Evolutionary conservation across 2,888 invertebrate genomes (phyloP).

Genomic region (Calliopum simillimum): DNA sequence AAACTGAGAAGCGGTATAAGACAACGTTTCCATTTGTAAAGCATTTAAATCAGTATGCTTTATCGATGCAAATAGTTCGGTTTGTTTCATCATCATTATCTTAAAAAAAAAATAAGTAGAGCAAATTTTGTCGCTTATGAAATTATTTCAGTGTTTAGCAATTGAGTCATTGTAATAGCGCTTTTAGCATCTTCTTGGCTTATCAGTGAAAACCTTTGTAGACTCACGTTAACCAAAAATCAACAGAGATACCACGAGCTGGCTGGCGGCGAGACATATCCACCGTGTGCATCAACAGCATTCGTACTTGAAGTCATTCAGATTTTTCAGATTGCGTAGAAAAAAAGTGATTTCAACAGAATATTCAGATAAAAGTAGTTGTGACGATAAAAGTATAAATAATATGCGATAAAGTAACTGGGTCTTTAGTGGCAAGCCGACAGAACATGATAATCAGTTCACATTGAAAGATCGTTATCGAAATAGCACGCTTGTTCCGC

Average conservation of each 20-base stretch:
- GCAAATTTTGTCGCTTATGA: background rate
- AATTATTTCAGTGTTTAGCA: background rate
- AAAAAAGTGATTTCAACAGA: background rate
- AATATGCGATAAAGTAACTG: background rate
- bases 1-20: too few relatives aligned
- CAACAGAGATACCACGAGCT: conserved; percentile 15
- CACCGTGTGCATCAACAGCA: background rate
- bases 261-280: too few relatives aligned
- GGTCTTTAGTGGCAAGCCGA: too few relatives aligned
- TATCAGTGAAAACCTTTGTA: conserved; percentile 52
- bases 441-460: too few relatives aligned
- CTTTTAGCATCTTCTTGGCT: conserved; percentile 36
- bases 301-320: background rate
- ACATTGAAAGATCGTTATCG: too few relatives aligned
- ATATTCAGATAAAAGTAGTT: background rate
- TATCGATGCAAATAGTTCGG: too few relatives aligned
- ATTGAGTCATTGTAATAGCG: background rate
- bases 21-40: too few relatives aligned
- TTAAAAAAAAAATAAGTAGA: background rate
- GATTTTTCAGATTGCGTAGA: background rate
- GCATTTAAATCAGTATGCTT: too few relatives aligned
- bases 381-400: background rate
- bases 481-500: too few relatives aligned
- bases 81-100: too few relatives aligned
- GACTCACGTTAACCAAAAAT: conserved; percentile 59